Base-by-base conservation (phyloP, 2,888 invertebrate genomes). In the Lasius fuliginosus region DNA sequence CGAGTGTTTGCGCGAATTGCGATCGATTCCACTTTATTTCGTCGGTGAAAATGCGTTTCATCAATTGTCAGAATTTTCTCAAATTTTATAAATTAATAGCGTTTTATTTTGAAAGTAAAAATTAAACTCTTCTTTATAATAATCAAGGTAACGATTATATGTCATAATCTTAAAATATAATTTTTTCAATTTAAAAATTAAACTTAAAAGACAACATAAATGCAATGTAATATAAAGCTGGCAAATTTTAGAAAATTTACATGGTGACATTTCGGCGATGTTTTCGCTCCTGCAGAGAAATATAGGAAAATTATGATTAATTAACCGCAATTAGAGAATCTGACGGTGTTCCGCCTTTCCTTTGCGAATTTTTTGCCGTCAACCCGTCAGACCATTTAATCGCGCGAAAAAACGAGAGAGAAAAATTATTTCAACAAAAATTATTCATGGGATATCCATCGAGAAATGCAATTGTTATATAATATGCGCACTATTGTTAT, bases 1-100 rank as follows among this genome's bases (percentile, higher is more conserved):
- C 75, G 65, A 83, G 81, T 87, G 15, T 27, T 42, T 87, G 85
- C 86, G 88, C 74, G 85, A 67, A 69, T 56, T 0, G 27, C 15
- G 15, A 67, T 46, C 23, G 18, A 27, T 15, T 15, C 3, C 6
- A 23, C 27, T 5, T 42, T 23, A 8, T n/a, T 23, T 36, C 1
- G n/a, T 15, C 30, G 49, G 2, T 30, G 12, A 8, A 49, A 69
- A n/a, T n/a, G 8, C 23, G 0, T n/a, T 42, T 53, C 6, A 5
- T 33, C 12, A 46, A 27, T 23, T 42, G 15, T 56, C 27, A 62
- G 1, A 62, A 74, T 42, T 74, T 62, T 30, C 18, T 42, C 46
- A 12, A 18, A 42, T 18, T 30, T 42, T 30, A 11, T 15, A 36
- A 27, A 46, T 0, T 65, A 42, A 6, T 42, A 33, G 8, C n/a